Conservation (phyloP, 2,888 invertebrate species). For the Xanthorhoe spadicearia region DNA sequence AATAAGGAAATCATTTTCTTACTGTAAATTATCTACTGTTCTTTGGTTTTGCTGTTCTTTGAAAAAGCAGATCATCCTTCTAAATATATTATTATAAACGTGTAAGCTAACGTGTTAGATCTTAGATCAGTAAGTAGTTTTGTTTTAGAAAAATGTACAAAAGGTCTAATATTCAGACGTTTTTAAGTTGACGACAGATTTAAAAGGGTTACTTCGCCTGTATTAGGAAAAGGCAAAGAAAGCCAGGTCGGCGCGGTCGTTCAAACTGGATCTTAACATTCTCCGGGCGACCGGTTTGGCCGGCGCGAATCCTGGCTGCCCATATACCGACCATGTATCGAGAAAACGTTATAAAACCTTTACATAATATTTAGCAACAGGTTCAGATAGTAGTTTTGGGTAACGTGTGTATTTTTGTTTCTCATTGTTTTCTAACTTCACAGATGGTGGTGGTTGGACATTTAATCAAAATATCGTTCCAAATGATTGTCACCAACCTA, state of each 20-base stretch:
- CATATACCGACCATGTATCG: constrained; percentile 50
- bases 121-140: too few species aligned
- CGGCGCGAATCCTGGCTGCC: constrained; percentile 76
- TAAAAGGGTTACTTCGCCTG: constrained; percentile 39
- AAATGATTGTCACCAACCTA: too few species aligned
- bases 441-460: background rate
- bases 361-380: constrained; percentile 35
- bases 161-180: background rate
- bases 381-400: background rate
- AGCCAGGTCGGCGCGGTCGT: constrained; percentile 65
- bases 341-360: constrained; percentile 41
- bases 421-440: background rate
- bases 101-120: too few species aligned
- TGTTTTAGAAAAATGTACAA: background rate
- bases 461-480: too few species aligned
- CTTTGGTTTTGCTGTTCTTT: background rate
- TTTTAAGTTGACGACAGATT: constrained; percentile 11
- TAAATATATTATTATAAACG: too few species aligned
- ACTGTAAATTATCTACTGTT: background rate
- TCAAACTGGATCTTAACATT: constrained; percentile 75
- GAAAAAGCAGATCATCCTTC: background rate
- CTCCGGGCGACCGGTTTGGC: constrained; percentile 77
- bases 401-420: background rate
- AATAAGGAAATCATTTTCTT: constrained; percentile 10
- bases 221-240: constrained; percentile 66